Conservation (phyloP, 37 sponge, comb jelly and placozoan species). For the Eunapius fragilis region DNA sequence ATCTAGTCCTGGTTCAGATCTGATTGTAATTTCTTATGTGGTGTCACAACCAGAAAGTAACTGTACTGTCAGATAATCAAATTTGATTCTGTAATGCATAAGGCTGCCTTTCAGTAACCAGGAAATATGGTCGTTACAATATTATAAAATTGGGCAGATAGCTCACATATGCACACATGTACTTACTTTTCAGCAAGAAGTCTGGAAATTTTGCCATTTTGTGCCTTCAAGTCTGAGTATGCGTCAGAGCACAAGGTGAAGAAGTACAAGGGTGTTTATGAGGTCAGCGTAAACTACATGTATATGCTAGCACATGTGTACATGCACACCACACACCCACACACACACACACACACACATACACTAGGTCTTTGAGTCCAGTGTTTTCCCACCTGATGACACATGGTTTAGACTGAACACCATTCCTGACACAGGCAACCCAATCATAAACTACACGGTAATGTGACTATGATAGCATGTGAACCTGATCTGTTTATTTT, state of each 20-base stretch:
- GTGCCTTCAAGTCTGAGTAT: neutral
- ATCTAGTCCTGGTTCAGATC: no score
- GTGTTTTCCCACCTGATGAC: slow-evolving; percentile 45
- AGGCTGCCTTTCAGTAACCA: no score
- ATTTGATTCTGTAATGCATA: no score
- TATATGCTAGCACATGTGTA: neutral
- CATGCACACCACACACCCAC: no score
- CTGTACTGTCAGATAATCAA: no score
- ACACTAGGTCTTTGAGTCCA: neutral
- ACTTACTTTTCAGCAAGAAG: neutral
- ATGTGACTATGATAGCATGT: neutral
- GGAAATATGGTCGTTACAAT: no score
- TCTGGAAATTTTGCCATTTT: neutral
- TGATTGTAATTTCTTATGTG: no score
- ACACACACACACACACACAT: no score
- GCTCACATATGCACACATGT: no score
- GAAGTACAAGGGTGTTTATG: neutral
- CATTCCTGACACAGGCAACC: neutral
- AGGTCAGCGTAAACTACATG: slow-evolving; percentile 47
- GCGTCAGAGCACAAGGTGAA: neutral
- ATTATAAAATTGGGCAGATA: no score
- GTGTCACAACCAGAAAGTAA: no score
- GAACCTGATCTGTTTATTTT: slow-evolving; percentile 1
- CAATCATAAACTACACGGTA: no score
- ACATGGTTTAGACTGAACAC: slow-evolving; percentile 31